Conservation (phyloP, 2,888 invertebrate species). For the Lissonota sp. region DNA sequence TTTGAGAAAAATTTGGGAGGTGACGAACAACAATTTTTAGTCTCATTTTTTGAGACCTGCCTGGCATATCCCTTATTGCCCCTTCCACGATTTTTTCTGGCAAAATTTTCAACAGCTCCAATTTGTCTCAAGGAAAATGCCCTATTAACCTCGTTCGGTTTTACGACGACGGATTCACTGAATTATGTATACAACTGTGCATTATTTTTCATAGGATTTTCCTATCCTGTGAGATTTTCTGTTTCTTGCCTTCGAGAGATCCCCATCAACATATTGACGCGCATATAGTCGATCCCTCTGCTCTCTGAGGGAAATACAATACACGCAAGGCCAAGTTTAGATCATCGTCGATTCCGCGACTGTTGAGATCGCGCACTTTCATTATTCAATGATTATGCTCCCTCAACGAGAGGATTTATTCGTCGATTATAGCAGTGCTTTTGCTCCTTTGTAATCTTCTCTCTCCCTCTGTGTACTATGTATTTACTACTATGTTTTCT, state of each 20-base stretch:
- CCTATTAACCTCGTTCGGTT: too few relatives aligned
- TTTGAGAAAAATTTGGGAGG: not conserved
- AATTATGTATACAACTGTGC: too few relatives aligned
- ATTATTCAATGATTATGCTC: slow-evolving; percentile 62
- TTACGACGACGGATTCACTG: too few relatives aligned
- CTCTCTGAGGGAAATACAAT: slow-evolving; percentile 23
- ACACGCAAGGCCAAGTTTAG: slow-evolving; percentile 81
- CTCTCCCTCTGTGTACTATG: not conserved
- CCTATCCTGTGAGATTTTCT: slow-evolving; percentile 17
- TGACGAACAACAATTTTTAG: not conserved
- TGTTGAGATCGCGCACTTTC: slow-evolving; percentile 51
- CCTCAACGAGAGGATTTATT: slow-evolving; percentile 53
- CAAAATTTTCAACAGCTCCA: too few relatives aligned
- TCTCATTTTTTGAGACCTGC: not conserved
- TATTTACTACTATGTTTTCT: slow-evolving; percentile 16
- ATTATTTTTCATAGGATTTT: slow-evolving; percentile 28
- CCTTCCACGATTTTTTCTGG: too few relatives aligned
- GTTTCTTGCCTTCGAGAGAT: slow-evolving; percentile 31
- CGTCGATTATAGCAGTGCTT: slow-evolving; percentile 50
- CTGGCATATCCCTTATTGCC: too few relatives aligned
- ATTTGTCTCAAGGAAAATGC: too few relatives aligned
- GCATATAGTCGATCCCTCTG: slow-evolving; percentile 43
- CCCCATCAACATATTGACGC: not conserved
- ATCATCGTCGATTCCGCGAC: slow-evolving; percentile 76
- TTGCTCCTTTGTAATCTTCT: slow-evolving; percentile 46